phyloP scores from a whole-genome alignment of 2,888 invertebrate genomes.

The Plagodis dolabraria region DNA sequence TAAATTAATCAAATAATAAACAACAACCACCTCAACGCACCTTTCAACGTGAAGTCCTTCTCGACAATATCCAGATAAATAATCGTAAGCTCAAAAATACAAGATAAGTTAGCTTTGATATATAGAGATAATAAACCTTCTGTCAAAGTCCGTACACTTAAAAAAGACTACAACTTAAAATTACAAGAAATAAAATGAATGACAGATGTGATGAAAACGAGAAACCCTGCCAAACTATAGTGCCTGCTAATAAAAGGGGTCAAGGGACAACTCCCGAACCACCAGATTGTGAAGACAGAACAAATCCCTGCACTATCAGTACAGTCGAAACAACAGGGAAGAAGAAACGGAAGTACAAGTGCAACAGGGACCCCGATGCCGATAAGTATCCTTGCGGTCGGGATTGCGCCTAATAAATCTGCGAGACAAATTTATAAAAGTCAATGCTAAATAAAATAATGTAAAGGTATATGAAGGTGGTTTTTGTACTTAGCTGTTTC shows the following conservation, averaged over 20 bases:
- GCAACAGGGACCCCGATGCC: constrained; percentile 6
- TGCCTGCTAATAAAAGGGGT: constrained; percentile 3
- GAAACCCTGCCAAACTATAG: constrained; percentile 8
- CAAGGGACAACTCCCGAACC: constrained; percentile 6
- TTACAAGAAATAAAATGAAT: not conserved
- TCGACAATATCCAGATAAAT: too few relatives aligned
- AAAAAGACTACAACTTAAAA: not conserved
- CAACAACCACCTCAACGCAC: too few relatives aligned
- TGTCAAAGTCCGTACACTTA: not conserved
- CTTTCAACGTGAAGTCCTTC: too few relatives aligned
- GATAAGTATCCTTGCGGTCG: constrained; percentile 15
- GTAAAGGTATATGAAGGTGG: too few relatives aligned
- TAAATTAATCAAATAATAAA: too few relatives aligned
- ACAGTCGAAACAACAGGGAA: constrained; percentile 2
- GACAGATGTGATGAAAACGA: not conserved
- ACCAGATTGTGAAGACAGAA: constrained; percentile 12
- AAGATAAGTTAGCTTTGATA: too few relatives aligned
- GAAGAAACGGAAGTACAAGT: constrained; percentile 13
- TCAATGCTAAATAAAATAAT: too few relatives aligned
- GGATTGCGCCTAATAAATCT: too few relatives aligned
- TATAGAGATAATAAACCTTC: not conserved
- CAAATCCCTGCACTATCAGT: constrained; percentile 4
- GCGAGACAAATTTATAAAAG: too few relatives aligned
- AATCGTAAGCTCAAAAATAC: too few relatives aligned
- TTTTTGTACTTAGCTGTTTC: too few relatives aligned